Conservation (phyloP, 2,888 invertebrate species). For the Parnassius glacialis region DNA sequence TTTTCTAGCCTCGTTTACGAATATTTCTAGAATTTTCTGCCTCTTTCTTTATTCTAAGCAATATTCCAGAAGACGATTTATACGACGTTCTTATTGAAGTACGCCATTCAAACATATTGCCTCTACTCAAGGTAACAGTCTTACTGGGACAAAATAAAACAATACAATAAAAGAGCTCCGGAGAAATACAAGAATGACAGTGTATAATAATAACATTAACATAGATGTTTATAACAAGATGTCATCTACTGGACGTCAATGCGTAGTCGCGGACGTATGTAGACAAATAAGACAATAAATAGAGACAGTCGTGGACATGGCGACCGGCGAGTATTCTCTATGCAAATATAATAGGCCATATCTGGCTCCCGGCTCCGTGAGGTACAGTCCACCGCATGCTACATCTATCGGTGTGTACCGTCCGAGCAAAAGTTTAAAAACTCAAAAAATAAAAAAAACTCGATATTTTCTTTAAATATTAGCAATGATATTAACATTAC, state of each 20-base stretch:
- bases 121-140: constrained; percentile 13
- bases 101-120: constrained; percentile 9
- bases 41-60: too few relatives aligned
- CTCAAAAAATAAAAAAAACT: not conserved
- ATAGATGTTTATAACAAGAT: constrained; percentile 26
- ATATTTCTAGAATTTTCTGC: too few relatives aligned
- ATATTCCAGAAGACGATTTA: not conserved
- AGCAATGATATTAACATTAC: too few relatives aligned
- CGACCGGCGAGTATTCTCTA: constrained; percentile 49
- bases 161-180: constrained; percentile 16
- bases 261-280: constrained; percentile 31
- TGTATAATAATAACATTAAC: constrained; percentile 31
- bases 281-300: constrained; percentile 39
- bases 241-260: not conserved
- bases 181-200: constrained; percentile 13
- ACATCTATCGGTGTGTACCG: constrained; percentile 33
- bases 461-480: too few relatives aligned
- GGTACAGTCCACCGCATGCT: constrained; percentile 32
- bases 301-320: constrained; percentile 54
- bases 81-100: constrained; percentile 3
- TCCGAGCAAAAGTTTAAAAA: constrained; percentile 31
- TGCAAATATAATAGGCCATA: constrained; percentile 72
- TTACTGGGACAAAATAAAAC: constrained; percentile 14
- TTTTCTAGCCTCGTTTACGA: too few relatives aligned
- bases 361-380: constrained; percentile 41